These are phyloP conservation scores for Zaprionus ornatus DNA, from an alignment of 1,140 invertebrate species.

Conservation along the genomic window DNA sequence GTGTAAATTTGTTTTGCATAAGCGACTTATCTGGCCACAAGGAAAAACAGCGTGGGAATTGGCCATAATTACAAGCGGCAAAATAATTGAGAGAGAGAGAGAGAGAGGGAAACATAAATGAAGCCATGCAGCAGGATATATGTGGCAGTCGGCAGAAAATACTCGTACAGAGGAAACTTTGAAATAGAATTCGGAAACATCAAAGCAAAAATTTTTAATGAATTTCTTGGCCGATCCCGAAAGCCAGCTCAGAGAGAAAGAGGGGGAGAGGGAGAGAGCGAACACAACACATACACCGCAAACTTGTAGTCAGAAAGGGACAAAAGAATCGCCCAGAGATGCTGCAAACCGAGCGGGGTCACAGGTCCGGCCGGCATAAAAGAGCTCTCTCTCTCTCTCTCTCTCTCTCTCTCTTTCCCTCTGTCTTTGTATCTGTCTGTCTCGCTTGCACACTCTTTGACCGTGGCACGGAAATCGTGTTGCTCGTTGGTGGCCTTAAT, in stretches of 20 bases:
- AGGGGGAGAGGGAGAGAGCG: background rate
- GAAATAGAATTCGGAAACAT: slow-evolving; percentile 80
- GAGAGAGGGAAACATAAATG: slow-evolving; percentile 9
- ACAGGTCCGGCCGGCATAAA: slow-evolving; percentile 21
- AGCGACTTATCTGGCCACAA: slow-evolving; percentile 29
- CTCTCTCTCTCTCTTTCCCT: slow-evolving; percentile 55
- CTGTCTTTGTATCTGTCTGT: slow-evolving; percentile 34
- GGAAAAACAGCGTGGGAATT: background rate
- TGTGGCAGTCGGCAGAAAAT: slow-evolving; percentile 16
- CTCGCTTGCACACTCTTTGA: slow-evolving; percentile 35
- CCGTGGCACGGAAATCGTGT: slow-evolving; percentile 72
- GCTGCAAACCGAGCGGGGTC: slow-evolving; percentile 24
- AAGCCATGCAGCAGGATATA: slow-evolving; percentile 21
- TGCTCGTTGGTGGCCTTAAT: slow-evolving; percentile 83
- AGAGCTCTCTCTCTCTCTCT: slow-evolving; percentile 50
- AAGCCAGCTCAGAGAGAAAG: slow-evolving; percentile 46
- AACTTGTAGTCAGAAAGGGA: slow-evolving; percentile 56
- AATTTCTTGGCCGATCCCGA: slow-evolving; percentile 72
- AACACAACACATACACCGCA: slow-evolving; percentile 35
- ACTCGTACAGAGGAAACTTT: slow-evolving; percentile 71
- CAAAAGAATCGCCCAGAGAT: background rate
- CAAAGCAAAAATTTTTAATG: slow-evolving; percentile 83
- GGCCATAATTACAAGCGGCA: background rate
- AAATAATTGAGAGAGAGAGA: background rate
- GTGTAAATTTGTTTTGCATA: slow-evolving; percentile 28